Conservation (phyloP, 2,113 vertebrate genomes). For the Pituophis catenifer region DNA sequence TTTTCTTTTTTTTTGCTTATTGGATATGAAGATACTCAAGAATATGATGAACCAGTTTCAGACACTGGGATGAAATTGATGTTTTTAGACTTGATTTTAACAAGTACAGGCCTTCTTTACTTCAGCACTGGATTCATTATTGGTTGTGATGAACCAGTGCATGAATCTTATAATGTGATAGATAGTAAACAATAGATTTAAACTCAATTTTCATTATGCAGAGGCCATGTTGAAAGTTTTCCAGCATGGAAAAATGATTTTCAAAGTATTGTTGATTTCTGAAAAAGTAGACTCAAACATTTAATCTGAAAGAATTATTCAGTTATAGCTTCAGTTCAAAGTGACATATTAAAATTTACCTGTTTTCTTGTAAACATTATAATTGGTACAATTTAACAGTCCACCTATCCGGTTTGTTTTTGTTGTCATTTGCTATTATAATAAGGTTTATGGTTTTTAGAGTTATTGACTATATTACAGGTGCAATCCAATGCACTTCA, state of each 20-base stretch:
- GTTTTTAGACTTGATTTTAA: background rate
- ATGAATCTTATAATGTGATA: background rate
- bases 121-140: background rate
- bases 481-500: background rate
- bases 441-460: background rate
- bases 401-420: background rate
- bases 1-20: too few species aligned
- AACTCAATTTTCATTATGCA: background rate
- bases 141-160: background rate
- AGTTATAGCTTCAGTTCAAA: background rate
- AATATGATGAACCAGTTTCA: background rate
- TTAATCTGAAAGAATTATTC: background rate
- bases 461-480: background rate
- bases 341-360: background rate
- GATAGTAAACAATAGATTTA: background rate
- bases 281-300: background rate
- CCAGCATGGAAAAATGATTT: background rate
- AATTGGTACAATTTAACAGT: background rate
- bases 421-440: background rate
- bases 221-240: background rate
- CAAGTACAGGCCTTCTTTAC: background rate
- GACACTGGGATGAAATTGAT: background rate
- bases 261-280: background rate
- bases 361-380: background rate
- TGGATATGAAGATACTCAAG: background rate